Percentiles rank a stretch among this genome's conserved stretches.
phyloP scores from a whole-genome alignment of 2,113 vertebrate species.

The Cyanoderma ruficeps region DNA sequence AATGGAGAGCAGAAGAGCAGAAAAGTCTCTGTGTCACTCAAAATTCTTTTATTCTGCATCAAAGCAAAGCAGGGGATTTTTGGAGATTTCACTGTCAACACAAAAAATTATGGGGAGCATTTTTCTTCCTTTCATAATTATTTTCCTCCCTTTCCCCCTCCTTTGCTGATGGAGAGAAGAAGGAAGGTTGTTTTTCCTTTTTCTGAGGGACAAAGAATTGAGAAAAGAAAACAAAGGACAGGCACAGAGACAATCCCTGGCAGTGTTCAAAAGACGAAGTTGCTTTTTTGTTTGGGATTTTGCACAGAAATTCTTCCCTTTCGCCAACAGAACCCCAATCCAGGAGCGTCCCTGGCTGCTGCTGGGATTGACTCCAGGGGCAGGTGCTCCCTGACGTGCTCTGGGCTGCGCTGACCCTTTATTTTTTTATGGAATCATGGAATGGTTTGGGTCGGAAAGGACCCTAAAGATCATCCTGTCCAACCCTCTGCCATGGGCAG shows the following conservation, averaged over 20 bases:
- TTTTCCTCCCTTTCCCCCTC: background rate
- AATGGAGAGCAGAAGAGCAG: background rate
- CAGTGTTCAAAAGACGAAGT: background rate
- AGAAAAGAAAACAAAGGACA: background rate
- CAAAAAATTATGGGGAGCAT: background rate
- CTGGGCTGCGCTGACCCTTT: background rate
- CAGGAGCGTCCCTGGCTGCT: background rate
- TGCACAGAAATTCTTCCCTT: background rate
- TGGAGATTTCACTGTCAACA: background rate
- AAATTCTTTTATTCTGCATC: background rate
- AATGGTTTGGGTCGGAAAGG: background rate
- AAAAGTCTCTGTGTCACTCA: background rate
- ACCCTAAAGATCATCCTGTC: background rate
- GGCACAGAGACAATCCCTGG: background rate
- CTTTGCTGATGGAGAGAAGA: background rate
- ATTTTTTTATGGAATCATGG: background rate
- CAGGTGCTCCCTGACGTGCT: background rate
- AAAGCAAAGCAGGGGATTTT: slow-evolving; percentile 26
- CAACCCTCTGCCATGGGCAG: background rate
- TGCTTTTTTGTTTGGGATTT: background rate
- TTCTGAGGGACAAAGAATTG: background rate
- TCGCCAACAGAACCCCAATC: background rate
- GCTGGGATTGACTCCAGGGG: background rate
- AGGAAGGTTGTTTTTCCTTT: background rate
- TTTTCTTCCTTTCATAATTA: background rate